Evolutionary conservation across 2,888 invertebrate genomes (phyloP).

Genomic region (Sericinus montela): DNA sequence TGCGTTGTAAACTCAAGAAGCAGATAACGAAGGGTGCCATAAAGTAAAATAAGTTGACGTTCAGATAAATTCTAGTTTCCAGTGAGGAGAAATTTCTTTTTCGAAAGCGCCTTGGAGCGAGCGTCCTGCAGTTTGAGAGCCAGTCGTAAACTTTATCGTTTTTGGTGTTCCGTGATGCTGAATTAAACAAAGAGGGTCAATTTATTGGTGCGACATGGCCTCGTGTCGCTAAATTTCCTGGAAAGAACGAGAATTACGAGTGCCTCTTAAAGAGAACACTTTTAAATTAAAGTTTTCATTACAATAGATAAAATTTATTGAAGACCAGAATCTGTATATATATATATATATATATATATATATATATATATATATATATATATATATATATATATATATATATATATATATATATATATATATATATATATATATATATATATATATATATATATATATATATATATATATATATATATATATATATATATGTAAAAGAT

Average conservation of each 20-base stretch:
- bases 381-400: too few relatives aligned
- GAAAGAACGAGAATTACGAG: conserved; percentile 1
- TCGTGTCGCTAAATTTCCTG: conserved; percentile 11
- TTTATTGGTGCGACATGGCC: conserved; percentile 27
- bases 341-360: too few relatives aligned
- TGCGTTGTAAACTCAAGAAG: conserved; percentile 36
- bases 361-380: too few relatives aligned
- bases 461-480: too few relatives aligned
- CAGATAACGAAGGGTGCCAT: conserved; percentile 36
- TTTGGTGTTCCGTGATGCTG: conserved; percentile 53
- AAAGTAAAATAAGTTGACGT: conserved; percentile 30
- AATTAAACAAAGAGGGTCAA: conserved; percentile 30
- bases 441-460: too few relatives aligned
- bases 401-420: too few relatives aligned
- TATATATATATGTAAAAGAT: too few relatives aligned
- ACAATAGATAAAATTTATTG: too few relatives aligned
- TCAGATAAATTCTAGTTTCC: conserved; percentile 36
- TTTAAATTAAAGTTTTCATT: background rate
- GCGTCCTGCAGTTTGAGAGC: conserved; percentile 61
- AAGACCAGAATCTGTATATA: too few relatives aligned
- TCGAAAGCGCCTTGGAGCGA: conserved; percentile 59
- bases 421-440: too few relatives aligned
- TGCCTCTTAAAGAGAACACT: background rate
- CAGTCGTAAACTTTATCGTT: conserved; percentile 68
- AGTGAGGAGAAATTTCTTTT: conserved; percentile 58